These are phyloP conservation scores for Drosophila neotestacea DNA, from an alignment of 2,888 invertebrate species.

Conservation along the genomic window DNA sequence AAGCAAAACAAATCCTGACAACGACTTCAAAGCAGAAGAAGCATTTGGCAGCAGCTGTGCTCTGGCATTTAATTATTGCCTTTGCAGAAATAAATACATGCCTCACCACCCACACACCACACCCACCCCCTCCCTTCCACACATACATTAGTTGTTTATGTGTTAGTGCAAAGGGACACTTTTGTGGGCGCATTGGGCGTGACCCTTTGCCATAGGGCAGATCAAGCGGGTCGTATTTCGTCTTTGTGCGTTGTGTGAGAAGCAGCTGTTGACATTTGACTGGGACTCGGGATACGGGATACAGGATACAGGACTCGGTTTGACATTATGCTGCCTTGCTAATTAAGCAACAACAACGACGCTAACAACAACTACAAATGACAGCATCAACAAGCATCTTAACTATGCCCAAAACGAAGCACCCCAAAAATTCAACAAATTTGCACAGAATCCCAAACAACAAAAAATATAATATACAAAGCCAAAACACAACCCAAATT, in stretches of 20 bases:
- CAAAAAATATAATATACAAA: conserved; percentile 1
- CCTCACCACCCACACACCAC: conserved; percentile 20
- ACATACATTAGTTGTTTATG: not conserved
- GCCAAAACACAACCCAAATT: conserved; percentile 32
- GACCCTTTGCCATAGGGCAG: conserved; percentile 24
- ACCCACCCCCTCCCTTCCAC: conserved; percentile 7
- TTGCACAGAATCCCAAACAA: conserved; percentile 5
- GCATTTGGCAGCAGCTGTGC: conserved; percentile 50
- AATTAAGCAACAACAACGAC: conserved; percentile 60
- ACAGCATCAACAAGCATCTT: conserved; percentile 18
- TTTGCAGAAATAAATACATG: conserved; percentile 49
- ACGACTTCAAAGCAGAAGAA: conserved; percentile 20
- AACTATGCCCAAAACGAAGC: conserved; percentile 31
- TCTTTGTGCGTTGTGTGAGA: conserved; percentile 20
- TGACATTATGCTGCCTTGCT: conserved; percentile 39
- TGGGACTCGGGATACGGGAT: conserved; percentile 29
- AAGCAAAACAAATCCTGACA: conserved; percentile 32
- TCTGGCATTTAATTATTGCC: conserved; percentile 70
- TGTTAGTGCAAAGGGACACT: conserved; percentile 22
- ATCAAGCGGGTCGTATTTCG: conserved; percentile 31
- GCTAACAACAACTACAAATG: conserved; percentile 25
- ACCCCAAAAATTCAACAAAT: conserved; percentile 17
- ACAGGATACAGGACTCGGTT: conserved; percentile 3
- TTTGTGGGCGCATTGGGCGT: conserved; percentile 25
- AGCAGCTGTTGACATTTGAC: conserved; percentile 72